Conservation (phyloP, 92 coral and sea anemone genomes). For the Nematostella vectensis region DNA sequence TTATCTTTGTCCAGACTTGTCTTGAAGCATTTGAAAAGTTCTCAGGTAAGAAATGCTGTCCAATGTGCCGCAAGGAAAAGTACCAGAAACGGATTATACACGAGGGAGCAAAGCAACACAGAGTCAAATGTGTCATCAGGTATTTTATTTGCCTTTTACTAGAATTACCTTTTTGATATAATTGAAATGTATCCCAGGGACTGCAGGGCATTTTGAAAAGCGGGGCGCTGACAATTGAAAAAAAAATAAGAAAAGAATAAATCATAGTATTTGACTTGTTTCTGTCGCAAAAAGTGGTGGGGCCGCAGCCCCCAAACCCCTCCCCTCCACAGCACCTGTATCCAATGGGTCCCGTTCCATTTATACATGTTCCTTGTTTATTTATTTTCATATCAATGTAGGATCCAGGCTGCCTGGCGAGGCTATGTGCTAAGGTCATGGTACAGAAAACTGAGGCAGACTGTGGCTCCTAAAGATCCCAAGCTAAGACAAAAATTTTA, state of each 20-base stretch:
- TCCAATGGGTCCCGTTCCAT: no score
- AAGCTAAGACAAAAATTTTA: constrained; percentile 72
- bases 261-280: no score
- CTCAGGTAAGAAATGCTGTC: constrained; percentile 93
- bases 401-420: constrained; percentile 96
- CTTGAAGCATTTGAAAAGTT: constrained; percentile 97
- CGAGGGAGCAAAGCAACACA: constrained; percentile 81
- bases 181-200: no score
- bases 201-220: not conserved
- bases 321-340: no score
- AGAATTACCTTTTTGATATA: no score
- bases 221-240: no score
- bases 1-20: constrained; percentile 59
- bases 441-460: constrained; percentile 69
- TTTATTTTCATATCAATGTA: no score
- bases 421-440: constrained; percentile 88
- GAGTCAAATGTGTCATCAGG: constrained; percentile 80
- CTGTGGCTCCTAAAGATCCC: constrained; percentile 91
- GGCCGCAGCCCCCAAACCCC: no score
- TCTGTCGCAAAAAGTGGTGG: no score
- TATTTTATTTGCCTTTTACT: no score
- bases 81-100: constrained; percentile 93
- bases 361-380: no score
- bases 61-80: constrained; percentile 97
- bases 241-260: no score